These are phyloP conservation scores for Crotalus tigris DNA, from an alignment of 2,113 vertebrate genomes.

Conservation along the genomic window DNA sequence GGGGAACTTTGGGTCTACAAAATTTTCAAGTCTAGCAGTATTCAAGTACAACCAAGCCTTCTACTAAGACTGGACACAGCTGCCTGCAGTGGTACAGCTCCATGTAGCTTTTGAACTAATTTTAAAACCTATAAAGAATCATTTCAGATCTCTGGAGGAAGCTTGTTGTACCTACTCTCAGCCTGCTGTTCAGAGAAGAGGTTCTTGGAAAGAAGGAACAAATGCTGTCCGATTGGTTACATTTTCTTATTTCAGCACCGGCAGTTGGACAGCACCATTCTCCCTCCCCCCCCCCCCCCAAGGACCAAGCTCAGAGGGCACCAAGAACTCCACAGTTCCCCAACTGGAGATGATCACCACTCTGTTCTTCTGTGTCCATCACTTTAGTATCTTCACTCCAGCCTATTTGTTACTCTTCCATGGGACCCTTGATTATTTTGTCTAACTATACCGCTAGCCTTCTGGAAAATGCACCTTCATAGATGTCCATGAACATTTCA, in stretches of 20 bases:
- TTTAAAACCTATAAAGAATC: background rate
- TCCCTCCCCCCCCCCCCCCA: background rate
- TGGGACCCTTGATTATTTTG: background rate
- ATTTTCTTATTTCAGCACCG: background rate
- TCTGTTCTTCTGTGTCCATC: background rate
- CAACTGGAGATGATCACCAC: background rate
- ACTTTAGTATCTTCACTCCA: background rate
- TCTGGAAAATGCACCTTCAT: background rate
- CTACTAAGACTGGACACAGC: background rate
- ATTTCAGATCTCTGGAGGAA: background rate
- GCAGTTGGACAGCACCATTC: background rate
- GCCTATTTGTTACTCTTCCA: background rate
- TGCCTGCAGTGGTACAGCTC: background rate
- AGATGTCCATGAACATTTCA: background rate
- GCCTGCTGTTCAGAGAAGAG: background rate
- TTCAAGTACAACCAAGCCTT: background rate
- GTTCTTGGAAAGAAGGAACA: background rate
- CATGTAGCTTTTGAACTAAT: background rate
- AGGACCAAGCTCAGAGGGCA: background rate
- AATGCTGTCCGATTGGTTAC: background rate
- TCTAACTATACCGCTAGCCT: background rate
- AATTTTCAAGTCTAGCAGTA: background rate
- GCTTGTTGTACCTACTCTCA: background rate
- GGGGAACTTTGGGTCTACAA: background rate
- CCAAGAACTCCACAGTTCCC: background rate